Percentiles rank a stretch among this genome's conserved stretches.
These are phyloP conservation scores for Bellardia bayeri DNA, from an alignment of 2,888 invertebrate genomes.

Conservation along the genomic window DNA sequence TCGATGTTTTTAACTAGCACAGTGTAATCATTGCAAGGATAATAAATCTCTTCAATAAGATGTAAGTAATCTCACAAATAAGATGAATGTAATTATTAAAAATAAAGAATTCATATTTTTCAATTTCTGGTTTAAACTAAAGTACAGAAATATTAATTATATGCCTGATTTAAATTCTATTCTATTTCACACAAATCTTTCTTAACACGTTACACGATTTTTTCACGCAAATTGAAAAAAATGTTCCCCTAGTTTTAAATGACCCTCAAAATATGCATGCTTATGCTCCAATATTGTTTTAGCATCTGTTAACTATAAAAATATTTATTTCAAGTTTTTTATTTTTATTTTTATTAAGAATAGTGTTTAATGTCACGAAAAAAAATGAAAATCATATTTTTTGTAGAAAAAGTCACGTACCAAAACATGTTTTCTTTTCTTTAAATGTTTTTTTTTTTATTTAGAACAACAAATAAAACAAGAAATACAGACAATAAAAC, in stretches of 20 bases:
- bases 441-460: constrained; percentile 5
- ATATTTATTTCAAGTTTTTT: constrained; percentile 64
- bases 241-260: constrained; percentile 12
- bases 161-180: constrained; percentile 32
- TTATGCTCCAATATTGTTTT: constrained; percentile 31
- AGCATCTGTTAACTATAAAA: constrained; percentile 70
- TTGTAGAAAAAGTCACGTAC: constrained; percentile 70
- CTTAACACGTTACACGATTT: constrained; percentile 23
- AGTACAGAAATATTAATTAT: background rate
- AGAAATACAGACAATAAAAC: constrained; percentile 20
- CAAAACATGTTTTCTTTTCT: constrained; percentile 37
- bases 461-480: constrained; percentile 31
- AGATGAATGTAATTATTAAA: background rate
- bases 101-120: background rate
- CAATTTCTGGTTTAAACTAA: background rate
- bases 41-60: too few relatives aligned
- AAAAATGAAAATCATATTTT: constrained; percentile 45
- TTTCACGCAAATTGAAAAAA: constrained; percentile 40
- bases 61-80: too few relatives aligned
- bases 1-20: too few relatives aligned
- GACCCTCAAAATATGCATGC: constrained; percentile 32
- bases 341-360: constrained; percentile 9
- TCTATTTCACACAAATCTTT: constrained; percentile 15
- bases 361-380: constrained; percentile 30
- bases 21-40: too few relatives aligned